phyloP scores from a whole-genome alignment of 1,140 invertebrate species.

The Aphelinus certus region DNA sequence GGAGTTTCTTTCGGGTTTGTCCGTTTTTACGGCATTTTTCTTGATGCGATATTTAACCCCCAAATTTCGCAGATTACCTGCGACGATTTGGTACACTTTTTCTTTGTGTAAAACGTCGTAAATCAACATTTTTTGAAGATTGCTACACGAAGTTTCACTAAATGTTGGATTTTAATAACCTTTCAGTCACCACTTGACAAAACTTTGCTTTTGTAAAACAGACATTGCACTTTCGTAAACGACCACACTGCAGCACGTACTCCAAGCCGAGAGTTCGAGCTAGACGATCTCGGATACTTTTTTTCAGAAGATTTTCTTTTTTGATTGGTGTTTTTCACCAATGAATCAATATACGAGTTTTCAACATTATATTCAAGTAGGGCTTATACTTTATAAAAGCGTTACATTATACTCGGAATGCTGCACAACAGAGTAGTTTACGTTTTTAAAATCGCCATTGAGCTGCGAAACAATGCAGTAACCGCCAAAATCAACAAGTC shows the following conservation, averaged over 20 bases:
- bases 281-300: not conserved
- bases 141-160: not conserved
- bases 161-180: not conserved
- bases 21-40: slow-evolving; percentile 67
- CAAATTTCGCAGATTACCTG: slow-evolving; percentile 69
- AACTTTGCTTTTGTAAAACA: not conserved
- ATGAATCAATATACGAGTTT: not conserved
- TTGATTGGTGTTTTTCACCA: not conserved
- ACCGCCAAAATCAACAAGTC: slow-evolving; percentile 35
- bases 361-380: too few species aligned
- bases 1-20: slow-evolving; percentile 51
- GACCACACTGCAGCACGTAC: too few species aligned
- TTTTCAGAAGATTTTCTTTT: not conserved
- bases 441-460: slow-evolving; percentile 34
- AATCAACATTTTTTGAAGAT: slow-evolving; percentile 67
- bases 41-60: slow-evolving; percentile 74
- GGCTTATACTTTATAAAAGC: too few species aligned
- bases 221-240: slow-evolving; percentile 11
- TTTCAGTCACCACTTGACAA: slow-evolving; percentile 20
- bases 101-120: slow-evolving; percentile 73
- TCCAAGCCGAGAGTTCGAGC: too few species aligned
- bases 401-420: too few species aligned
- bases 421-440: not conserved
- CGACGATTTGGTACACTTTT: slow-evolving; percentile 70
- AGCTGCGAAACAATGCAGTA: slow-evolving; percentile 16